These are phyloP conservation scores for Gryllus longicercus DNA, from an alignment of 2,888 invertebrate species.

Conservation along the genomic window DNA sequence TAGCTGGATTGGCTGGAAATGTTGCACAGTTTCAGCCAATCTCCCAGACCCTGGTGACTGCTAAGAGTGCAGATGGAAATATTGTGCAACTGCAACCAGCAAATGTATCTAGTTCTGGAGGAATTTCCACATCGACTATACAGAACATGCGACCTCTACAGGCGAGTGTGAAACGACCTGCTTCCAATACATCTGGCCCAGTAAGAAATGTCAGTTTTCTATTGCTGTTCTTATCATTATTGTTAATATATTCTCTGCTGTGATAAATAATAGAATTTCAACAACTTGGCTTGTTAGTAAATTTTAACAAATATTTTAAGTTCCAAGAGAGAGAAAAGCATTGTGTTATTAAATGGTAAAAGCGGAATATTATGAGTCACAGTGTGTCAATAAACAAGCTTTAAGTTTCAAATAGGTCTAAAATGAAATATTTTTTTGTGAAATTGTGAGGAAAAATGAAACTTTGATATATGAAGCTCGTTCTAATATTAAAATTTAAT, in stretches of 20 bases:
- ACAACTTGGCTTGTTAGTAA: too few species aligned
- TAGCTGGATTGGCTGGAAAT: conserved; percentile 45
- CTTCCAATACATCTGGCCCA: conserved; percentile 46
- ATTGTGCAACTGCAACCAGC: conserved; percentile 47
- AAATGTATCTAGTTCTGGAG: conserved; percentile 43
- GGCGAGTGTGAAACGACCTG: conserved; percentile 46
- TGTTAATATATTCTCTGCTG: not conserved
- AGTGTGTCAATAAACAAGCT: too few species aligned
- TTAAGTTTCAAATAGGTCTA: too few species aligned
- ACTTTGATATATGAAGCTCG: too few species aligned
- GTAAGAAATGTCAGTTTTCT: conserved; percentile 44
- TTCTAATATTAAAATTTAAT: too few species aligned
- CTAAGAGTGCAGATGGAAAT: conserved; percentile 47
- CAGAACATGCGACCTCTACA: conserved; percentile 42
- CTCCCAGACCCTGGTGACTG: conserved; percentile 47
- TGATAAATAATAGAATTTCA: too few species aligned
- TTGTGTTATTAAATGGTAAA: too few species aligned
- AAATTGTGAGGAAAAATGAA: too few species aligned
- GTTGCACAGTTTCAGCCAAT: conserved; percentile 44
- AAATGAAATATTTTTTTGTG: too few species aligned
- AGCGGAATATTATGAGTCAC: too few species aligned
- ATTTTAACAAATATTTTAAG: too few species aligned
- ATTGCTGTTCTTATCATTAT: not conserved
- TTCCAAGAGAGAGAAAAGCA: too few species aligned
- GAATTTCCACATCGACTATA: conserved; percentile 43